These are phyloP conservation scores for Malurus cyaneus DNA, from an alignment of 2,113 vertebrate genomes.

Conservation along the genomic window DNA sequence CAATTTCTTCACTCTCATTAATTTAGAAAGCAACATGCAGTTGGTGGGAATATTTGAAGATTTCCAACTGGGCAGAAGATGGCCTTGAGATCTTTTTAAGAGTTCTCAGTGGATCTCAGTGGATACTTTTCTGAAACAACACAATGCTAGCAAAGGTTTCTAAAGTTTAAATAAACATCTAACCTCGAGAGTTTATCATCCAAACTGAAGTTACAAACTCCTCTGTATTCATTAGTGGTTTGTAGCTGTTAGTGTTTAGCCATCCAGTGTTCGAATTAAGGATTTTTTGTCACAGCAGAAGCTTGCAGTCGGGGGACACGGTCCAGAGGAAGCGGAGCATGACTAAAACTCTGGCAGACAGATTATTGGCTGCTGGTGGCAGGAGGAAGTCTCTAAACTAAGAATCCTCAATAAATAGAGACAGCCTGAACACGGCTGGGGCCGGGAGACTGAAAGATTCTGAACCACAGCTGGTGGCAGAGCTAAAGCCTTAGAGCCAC, in stretches of 20 bases:
- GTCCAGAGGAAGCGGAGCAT: not conserved
- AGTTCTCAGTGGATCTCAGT: not conserved
- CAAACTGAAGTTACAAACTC: not conserved
- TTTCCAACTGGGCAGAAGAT: not conserved
- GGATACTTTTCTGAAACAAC: not conserved
- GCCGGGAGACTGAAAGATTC: not conserved
- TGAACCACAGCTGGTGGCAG: not conserved
- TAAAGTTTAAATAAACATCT: not conserved
- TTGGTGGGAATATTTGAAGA: not conserved
- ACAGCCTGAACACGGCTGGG: not conserved
- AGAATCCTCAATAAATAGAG: not conserved
- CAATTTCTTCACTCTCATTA: not conserved
- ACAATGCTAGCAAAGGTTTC: not conserved
- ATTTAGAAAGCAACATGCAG: not conserved
- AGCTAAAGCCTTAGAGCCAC: not conserved
- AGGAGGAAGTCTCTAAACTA: not conserved
- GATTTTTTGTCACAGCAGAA: conserved; percentile 14
- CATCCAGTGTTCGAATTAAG: conserved; percentile 27
- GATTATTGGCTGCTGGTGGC: conserved; percentile 17
- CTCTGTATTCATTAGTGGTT: not conserved
- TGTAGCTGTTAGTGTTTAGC: conserved; percentile 13
- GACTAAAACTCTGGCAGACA: not conserved
- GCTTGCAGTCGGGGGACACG: not conserved
- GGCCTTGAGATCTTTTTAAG: not conserved
- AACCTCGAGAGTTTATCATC: not conserved